Evolutionary conservation across 2,797 vertebrate genomes (phyloP), one percentile per base, ranked within the genome.

Genomic region (Microctenopoma steveboyesi): DNA sequence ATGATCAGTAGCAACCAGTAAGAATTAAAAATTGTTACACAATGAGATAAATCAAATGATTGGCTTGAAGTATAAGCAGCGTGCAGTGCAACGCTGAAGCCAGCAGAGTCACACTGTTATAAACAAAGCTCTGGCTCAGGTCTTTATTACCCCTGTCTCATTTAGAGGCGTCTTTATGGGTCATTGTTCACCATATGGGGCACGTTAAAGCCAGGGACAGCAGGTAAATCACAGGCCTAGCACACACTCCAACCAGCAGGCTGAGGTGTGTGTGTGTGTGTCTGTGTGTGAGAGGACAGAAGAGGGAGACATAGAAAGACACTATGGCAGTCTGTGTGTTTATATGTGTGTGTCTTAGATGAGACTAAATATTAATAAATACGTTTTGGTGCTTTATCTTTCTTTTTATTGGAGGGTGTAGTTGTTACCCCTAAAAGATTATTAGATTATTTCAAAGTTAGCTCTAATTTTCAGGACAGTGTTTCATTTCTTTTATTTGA

Each of bases 161-260:
- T 90, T 95, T 94, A 92, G 90, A 90, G 90, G 91, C 83, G 85
- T 92, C 91, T 94, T 94, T 93, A 94, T 87, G 91, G 91, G 91
- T 91, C 93, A 94, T 93, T 95, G 93, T 91, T 92, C 91, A 91
- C 93, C 96, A 96, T 95, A 96, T 96, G 96, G 95, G 96, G 95
- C 89, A 87, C 91, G 93, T 96, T 96, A 97, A 95, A 94, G 85
- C 79, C 91, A 86, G 93, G 88, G 91, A 93, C 74, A 92, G 93
- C 93, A 94, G 90, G 83, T 93, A 95, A 95, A 95, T 94, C 93
- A 95, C 90, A 89, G 86, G 88, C 89, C 72, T 46, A 25, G 72
- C 86, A 76, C 86, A 82, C 76, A 86, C 89, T 94, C 85, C 93
- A 94, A 94, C 91, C 91, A 93, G 78, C 95, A 95, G 93, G 94